phyloP scores from a whole-genome alignment of 2,113 vertebrate species.

The Oriolus oriolus region DNA sequence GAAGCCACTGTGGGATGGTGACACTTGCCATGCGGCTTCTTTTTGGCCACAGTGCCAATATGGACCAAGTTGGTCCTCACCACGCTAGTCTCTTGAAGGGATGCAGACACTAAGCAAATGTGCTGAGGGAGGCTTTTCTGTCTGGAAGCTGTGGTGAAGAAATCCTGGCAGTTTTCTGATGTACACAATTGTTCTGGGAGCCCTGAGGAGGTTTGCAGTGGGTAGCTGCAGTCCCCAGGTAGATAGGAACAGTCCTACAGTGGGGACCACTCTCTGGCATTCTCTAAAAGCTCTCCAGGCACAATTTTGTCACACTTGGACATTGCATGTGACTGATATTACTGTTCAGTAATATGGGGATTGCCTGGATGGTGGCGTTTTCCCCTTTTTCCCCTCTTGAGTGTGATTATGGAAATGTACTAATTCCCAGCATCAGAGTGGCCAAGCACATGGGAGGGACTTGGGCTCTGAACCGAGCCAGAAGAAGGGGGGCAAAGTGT shows the following conservation, averaged over 20 bases:
- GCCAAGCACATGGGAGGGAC: neutral
- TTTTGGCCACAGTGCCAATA: neutral
- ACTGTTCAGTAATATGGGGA: neutral
- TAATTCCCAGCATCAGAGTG: neutral
- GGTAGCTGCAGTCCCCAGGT: neutral
- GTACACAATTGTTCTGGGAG: neutral
- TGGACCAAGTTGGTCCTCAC: neutral
- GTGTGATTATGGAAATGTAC: neutral
- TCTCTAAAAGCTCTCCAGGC: neutral
- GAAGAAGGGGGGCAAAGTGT: neutral
- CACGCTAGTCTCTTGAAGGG: neutral
- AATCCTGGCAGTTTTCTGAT: neutral
- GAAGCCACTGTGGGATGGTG: neutral
- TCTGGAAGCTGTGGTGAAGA: neutral
- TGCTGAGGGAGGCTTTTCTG: neutral
- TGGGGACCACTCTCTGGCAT: neutral
- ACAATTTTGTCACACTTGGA: neutral
- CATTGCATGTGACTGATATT: neutral
- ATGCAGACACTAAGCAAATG: neutral
- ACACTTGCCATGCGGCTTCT: neutral
- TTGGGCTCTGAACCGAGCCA: neutral
- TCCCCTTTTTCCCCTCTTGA: neutral
- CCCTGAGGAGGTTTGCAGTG: neutral
- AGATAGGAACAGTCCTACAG: neutral
- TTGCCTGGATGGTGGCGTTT: neutral